A percentile compares a stretch with the other conserved stretches of the same genome.
These are phyloP conservation scores for Sycophaga agraensis DNA, from an alignment of 1,140 invertebrate genomes.

Conservation along the genomic window DNA sequence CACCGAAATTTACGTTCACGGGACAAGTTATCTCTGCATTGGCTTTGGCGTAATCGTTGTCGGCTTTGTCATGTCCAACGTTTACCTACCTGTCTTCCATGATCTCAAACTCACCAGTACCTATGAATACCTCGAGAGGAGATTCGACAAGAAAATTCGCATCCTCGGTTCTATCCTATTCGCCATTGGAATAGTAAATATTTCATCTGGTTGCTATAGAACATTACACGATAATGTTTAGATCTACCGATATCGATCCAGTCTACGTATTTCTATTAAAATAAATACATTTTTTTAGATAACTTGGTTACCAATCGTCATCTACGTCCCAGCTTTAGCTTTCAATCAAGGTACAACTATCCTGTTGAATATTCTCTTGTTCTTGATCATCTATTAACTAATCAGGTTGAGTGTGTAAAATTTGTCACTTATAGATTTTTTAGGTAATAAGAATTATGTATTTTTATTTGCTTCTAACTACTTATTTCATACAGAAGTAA, in stretches of 20 bases:
- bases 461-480: too few relatives aligned
- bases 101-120: conserved; percentile 78
- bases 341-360: conserved; percentile 75
- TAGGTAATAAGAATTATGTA: too few relatives aligned
- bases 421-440: too few relatives aligned
- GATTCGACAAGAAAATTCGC: conserved; percentile 72
- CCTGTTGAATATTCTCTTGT: too few relatives aligned
- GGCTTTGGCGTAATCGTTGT: conserved; percentile 65
- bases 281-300: conserved; percentile 61
- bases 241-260: too few relatives aligned
- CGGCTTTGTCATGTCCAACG: conserved; percentile 65
- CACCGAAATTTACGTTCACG: conserved; percentile 82
- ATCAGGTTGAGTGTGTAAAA: too few relatives aligned
- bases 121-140: conserved; percentile 82
- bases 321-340: conserved; percentile 73
- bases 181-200: conserved; percentile 65
- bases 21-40: conserved; percentile 70
- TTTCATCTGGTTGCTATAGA: too few relatives aligned
- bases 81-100: conserved; percentile 81
- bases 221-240: too few relatives aligned
- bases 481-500: too few relatives aligned
- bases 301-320: conserved; percentile 70
- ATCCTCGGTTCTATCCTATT: conserved; percentile 76
- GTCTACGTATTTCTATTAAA: too few relatives aligned
- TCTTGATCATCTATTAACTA: too few relatives aligned